Base-by-base conservation (phyloP, 2,888 invertebrate species). In the Palloptera scutellata region DNA sequence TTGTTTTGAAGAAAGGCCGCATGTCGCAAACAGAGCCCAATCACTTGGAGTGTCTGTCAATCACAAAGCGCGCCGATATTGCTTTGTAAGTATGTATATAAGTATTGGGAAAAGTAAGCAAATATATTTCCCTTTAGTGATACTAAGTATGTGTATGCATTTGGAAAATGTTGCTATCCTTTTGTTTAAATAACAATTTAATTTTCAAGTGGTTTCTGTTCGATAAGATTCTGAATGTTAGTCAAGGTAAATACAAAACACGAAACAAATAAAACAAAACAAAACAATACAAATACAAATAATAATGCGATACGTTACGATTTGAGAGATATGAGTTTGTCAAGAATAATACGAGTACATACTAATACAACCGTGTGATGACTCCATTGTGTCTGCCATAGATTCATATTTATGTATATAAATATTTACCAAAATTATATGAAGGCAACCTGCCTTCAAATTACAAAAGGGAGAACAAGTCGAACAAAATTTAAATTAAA, bases 111-210 rank as follows among this genome's bases (percentile, higher is more conserved):
- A 74, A 80, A 78, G 79, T 79, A 76, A 79, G 79, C 78, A 80
- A 80, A 78, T 79, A 79, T 74, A 75, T 78, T 80, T 78, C 80
- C 80, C 79, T 79, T 80, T 79, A 74, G 79, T 73, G 75, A 74
- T 79, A n/a, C n/a, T n/a, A n/a, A n/a, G n/a, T n/a, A n/a, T n/a
- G n/a, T n/a, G n/a, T n/a, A 80, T 78, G 30, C 6, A 80, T 78
- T 79, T 79, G 77, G 78, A 73, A 75, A 77, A 73, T 73, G 75
- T 68, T 71, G 76, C 74, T 73, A 70, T 13, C 10, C 3, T 75
- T 78, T 76, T 78, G 77, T 79, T 79, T 79, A 77, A 73, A 74
- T 76, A 79, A 74, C 77, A 78, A 79, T 77, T 74, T 76, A 76
- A 64, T 64, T 79, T 76, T 80, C 70, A 77, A 79, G 78, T 79